phyloP scores from a whole-genome alignment of 2,888 invertebrate species.

The Drosophila maculinotata region DNA sequence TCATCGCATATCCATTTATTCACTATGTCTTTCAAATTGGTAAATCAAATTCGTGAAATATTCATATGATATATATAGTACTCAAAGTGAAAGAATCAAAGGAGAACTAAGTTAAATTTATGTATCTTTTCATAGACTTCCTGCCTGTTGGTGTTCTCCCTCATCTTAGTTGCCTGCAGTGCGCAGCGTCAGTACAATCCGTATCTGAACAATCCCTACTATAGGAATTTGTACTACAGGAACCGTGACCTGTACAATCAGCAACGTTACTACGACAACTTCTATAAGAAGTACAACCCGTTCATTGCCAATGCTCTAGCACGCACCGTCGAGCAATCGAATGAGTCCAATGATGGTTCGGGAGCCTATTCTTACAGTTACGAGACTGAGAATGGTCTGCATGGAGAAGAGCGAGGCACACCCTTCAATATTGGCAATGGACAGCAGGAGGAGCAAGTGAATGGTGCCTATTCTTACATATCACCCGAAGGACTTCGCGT shows the following conservation, averaged over 20 bases:
- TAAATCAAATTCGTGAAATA: slow-evolving; percentile 27
- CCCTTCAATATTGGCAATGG: slow-evolving; percentile 57
- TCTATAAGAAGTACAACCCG: slow-evolving; percentile 76
- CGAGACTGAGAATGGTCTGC: slow-evolving; percentile 83
- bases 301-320: slow-evolving; percentile 67
- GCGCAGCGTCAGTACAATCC: slow-evolving; percentile 68
- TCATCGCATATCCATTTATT: not conserved
- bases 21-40: slow-evolving; percentile 67
- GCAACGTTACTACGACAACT: slow-evolving; percentile 74
- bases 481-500: slow-evolving; percentile 82
- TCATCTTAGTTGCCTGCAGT: slow-evolving; percentile 45
- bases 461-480: slow-evolving; percentile 81
- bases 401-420: slow-evolving; percentile 76
- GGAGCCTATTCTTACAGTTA: slow-evolving; percentile 77
- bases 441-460: slow-evolving; percentile 71
- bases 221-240: slow-evolving; percentile 67
- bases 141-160: slow-evolving; percentile 47
- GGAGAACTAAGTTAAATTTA: not conserved
- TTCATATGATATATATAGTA: not conserved
- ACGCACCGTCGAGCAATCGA: slow-evolving; percentile 67
- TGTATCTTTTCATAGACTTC: slow-evolving; percentile 36
- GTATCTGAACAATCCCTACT: slow-evolving; percentile 64
- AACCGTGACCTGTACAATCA: slow-evolving; percentile 74
- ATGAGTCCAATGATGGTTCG: slow-evolving; percentile 57
- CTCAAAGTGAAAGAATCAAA: not conserved